Conservation (phyloP, 2,888 invertebrate genomes). For the Cynaeus angustus region DNA sequence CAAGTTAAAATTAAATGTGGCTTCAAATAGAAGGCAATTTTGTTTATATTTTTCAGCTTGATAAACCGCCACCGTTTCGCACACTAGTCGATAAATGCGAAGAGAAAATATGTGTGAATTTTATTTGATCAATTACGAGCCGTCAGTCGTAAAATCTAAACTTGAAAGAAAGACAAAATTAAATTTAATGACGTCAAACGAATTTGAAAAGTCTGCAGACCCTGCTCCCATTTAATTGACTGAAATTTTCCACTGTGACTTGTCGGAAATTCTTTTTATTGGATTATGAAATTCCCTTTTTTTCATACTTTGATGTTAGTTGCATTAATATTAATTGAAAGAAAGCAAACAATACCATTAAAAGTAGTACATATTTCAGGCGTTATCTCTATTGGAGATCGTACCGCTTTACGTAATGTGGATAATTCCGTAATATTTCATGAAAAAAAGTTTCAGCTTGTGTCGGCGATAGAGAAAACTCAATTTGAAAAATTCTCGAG, state of each 20-base stretch:
- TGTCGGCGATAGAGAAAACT: conserved; percentile 24
- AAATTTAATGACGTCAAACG: conserved; percentile 34
- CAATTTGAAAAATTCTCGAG: conserved; percentile 32
- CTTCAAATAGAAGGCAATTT: too few species aligned
- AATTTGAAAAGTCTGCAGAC: conserved; percentile 17
- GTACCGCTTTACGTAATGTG: background rate
- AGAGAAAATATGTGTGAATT: conserved; percentile 26
- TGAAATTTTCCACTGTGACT: conserved; percentile 8
- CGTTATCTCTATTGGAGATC: background rate
- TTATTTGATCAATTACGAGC: conserved; percentile 23
- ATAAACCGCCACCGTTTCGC: background rate
- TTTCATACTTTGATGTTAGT: background rate
- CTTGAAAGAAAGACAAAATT: conserved; percentile 30
- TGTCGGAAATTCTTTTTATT: conserved; percentile 11
- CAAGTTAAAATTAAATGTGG: too few species aligned
- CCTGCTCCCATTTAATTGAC: conserved; percentile 25
- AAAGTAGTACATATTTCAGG: background rate
- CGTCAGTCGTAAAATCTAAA: conserved; percentile 18
- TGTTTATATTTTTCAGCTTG: too few species aligned
- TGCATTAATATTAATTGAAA: background rate
- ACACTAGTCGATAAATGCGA: background rate
- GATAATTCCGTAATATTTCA: conserved; percentile 17
- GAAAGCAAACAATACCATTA: background rate
- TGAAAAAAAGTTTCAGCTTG: conserved; percentile 16
- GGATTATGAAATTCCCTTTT: conserved; percentile 3